A percentile compares a stretch with the other conserved stretches of the same genome.
These are phyloP conservation scores for Habrosyne pyritoides DNA, from an alignment of 2,888 invertebrate species.

Conservation along the genomic window DNA sequence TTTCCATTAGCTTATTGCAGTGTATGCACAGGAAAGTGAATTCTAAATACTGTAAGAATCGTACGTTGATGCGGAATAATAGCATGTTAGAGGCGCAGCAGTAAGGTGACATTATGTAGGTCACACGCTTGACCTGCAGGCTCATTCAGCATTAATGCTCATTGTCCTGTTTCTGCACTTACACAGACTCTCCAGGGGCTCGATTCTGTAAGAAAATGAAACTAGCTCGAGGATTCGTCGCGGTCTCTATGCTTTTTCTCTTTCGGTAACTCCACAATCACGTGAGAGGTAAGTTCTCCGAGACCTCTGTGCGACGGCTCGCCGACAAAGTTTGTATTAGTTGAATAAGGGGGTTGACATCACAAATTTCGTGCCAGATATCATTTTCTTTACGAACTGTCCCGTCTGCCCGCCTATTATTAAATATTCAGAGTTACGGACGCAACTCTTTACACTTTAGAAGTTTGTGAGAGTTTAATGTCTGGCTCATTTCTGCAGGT, in stretches of 20 bases:
- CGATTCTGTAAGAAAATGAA: too few relatives aligned
- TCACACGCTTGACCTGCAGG: constrained; percentile 35
- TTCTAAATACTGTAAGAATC: constrained; percentile 44
- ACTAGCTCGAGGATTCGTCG: too few relatives aligned
- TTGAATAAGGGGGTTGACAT: too few relatives aligned
- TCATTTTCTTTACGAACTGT: constrained; percentile 13
- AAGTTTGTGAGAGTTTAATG: constrained; percentile 10
- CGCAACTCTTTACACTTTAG: constrained; percentile 13
- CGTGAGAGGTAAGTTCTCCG: too few relatives aligned
- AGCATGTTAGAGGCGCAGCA: constrained; percentile 16
- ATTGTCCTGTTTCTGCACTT: constrained; percentile 8
- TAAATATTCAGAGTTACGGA: constrained; percentile 20
- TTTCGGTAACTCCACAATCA: too few relatives aligned
- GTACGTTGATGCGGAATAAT: constrained; percentile 29
- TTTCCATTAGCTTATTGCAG: constrained; percentile 45
- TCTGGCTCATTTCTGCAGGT: constrained; percentile 1
- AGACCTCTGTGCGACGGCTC: too few relatives aligned
- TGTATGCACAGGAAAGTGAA: constrained; percentile 35
- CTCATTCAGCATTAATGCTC: constrained; percentile 8
- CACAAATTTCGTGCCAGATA: constrained; percentile 11
- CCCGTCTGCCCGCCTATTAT: constrained; percentile 18
- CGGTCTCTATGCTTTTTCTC: too few relatives aligned
- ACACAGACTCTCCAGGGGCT: background rate
- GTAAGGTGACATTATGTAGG: constrained; percentile 31
- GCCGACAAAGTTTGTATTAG: too few relatives aligned